A percentile compares a stretch with the other conserved stretches of the same genome.
phyloP scores from a whole-genome alignment of 2,888 invertebrate genomes.

The Dasysyrphus albostriatus region DNA sequence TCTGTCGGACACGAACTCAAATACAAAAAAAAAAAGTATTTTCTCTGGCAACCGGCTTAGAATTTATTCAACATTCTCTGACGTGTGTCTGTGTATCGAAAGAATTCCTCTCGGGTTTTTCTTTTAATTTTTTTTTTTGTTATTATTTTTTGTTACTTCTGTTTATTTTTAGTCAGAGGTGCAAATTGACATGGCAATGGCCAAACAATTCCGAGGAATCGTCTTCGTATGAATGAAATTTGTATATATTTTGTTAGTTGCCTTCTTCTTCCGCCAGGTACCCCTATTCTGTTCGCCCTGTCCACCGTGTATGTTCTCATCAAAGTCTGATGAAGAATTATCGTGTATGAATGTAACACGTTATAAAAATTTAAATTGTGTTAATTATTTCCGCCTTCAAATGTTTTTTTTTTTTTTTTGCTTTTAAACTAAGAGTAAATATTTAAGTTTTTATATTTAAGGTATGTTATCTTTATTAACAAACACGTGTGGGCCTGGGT shows the following conservation, averaged over 20 bases:
- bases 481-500: background rate
- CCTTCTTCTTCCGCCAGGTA: background rate
- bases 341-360: conserved; percentile 27
- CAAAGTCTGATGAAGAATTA: conserved; percentile 13
- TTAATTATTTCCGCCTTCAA: conserved; percentile 59
- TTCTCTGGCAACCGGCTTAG: conserved; percentile 45
- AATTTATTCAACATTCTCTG: conserved; percentile 65
- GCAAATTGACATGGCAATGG: conserved; percentile 64
- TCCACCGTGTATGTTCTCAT: background rate
- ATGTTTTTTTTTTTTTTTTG: background rate
- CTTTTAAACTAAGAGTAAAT: conserved; percentile 34
- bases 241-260: conserved; percentile 16
- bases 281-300: background rate
- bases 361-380: conserved; percentile 45
- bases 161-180: conserved; percentile 54
- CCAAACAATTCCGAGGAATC: conserved; percentile 37
- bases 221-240: conserved; percentile 61
- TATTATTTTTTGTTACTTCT: conserved; percentile 15
- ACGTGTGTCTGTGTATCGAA: conserved; percentile 50
- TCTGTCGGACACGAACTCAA: conserved; percentile 35
- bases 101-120: conserved; percentile 22
- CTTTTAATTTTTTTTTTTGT: conserved; percentile 22
- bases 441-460: conserved; percentile 28
- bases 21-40: conserved; percentile 25
- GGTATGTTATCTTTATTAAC: conserved; percentile 28